These are phyloP conservation scores for Sorex araneus DNA, from an alignment of 2,113 vertebrate species.

Conservation along the genomic window DNA sequence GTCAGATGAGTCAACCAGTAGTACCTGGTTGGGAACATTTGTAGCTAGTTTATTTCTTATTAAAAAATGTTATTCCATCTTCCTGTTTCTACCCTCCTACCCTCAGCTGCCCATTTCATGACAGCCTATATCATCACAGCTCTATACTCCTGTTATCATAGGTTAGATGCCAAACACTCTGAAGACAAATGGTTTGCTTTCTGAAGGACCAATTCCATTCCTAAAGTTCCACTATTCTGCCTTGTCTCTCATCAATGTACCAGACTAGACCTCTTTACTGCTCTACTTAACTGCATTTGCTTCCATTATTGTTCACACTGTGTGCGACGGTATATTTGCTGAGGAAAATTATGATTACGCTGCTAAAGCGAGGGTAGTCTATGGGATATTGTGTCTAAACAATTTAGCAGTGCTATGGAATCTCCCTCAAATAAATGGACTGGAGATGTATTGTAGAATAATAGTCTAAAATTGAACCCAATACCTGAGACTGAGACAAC, in stretches of 20 bases:
- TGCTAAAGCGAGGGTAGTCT: constrained; percentile 16
- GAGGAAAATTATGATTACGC: constrained; percentile 53
- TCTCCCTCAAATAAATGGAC: constrained; percentile 28
- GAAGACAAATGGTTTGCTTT: constrained; percentile 53
- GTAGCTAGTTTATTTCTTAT: constrained; percentile 32
- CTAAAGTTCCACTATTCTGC: not conserved
- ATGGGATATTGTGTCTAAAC: not conserved
- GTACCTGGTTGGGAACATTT: not conserved
- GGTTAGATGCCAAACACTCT: not conserved
- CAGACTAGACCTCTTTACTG: constrained; percentile 43
- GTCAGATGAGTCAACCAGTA: not conserved
- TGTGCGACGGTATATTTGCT: constrained; percentile 54
- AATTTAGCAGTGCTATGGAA: not conserved
- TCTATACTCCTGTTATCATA: not conserved
- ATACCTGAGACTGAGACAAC: not conserved
- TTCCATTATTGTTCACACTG: constrained; percentile 57
- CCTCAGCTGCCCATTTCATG: not conserved
- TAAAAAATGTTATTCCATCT: constrained; percentile 49
- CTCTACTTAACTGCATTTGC: constrained; percentile 52
- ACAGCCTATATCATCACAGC: not conserved
- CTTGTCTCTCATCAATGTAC: constrained; percentile 33
- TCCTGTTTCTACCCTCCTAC: not conserved
- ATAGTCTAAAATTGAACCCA: not conserved
- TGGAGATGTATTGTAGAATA: constrained; percentile 27
- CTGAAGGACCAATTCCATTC: constrained; percentile 29